Evolutionary conservation across 2,888 invertebrate species (phyloP).

Genomic region (Amphiduros pacificus): DNA sequence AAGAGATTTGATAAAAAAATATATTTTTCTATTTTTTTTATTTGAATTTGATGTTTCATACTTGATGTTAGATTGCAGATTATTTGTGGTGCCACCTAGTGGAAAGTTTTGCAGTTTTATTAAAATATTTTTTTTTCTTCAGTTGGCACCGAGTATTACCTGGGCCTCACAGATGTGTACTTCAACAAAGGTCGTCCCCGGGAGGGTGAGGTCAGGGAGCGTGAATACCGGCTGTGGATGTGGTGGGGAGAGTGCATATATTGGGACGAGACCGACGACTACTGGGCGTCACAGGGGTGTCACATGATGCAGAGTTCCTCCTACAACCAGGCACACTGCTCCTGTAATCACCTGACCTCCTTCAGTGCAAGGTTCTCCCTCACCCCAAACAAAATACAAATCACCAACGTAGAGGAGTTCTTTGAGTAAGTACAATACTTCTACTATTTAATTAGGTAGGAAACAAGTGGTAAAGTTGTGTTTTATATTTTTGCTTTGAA

Average conservation of each 20-base stretch:
- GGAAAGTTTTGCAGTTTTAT: no score
- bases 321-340: conserved; percentile 41
- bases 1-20: no score
- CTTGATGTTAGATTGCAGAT: no score
- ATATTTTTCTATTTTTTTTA: no score
- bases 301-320: conserved; percentile 37
- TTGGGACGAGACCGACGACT: conserved; percentile 39
- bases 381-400: conserved; percentile 40
- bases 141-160: conserved; percentile 43
- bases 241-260: conserved; percentile 54
- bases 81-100: no score
- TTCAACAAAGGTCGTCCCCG: conserved; percentile 47
- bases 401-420: conserved; percentile 43
- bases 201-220: conserved; percentile 40
- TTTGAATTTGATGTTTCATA: no score
- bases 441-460: neutral
- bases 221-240: conserved; percentile 45
- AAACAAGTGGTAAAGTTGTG: no score
- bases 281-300: conserved; percentile 51
- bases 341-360: conserved; percentile 54
- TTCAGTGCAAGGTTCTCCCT: conserved; percentile 49
- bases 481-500: no score
- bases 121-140: conserved; percentile 15
- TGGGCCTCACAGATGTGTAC: conserved; percentile 48
- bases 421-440: conserved; percentile 41